Base-by-base conservation (phyloP, 2,113 vertebrate genomes). In the Coptodon bakossiorum region DNA sequence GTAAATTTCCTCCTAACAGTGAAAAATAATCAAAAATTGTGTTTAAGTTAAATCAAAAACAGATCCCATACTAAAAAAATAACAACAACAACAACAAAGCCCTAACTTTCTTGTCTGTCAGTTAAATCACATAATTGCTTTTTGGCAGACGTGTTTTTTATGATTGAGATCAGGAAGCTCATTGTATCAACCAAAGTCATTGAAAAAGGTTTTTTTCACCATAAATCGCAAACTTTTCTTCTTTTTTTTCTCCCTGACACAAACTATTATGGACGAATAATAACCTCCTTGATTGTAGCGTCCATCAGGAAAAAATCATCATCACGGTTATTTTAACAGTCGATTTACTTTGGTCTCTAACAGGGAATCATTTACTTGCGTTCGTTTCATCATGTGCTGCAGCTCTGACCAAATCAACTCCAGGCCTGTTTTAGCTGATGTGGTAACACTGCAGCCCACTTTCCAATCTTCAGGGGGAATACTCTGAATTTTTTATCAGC, bases 271-370 rank as follows among this genome's bases (percentile, higher is more conserved):
- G 56, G 27, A 16, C 14, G 61, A 56, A 82, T 85, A 85, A 87
- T 76, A 6, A 71, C 57, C 50, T 89, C 71, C 82, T 80, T 93
- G 90, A 91, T 89, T 91, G 61, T 81, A 17, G 52, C 43, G 19
- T 59, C 81, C 56, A 38, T 84, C 54, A 76, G 87, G 87, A 90
- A 92, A 91, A 92, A 91, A 63, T 53, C 45, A 87, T 78, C 83
- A 85, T 81, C 31, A 19, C 36, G 11, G 11, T 88, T 85, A 79
- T 89, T 86, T 82, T 87, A 79, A 89, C 9, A 36, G 83, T 91
- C 82, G 22, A 71, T 90, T 92, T 27, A 48, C 50, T 81, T 53
- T 36, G 56, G 40, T 89, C 34, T 88, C 57, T 63, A 84, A 82
- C 83, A 4, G 38, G 38, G 73, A 86, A 90, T 90, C 17, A 52